Evolutionary conservation across 2,797 vertebrate genomes (phyloP).

Genomic region (Telmatherina bonti): DNA sequence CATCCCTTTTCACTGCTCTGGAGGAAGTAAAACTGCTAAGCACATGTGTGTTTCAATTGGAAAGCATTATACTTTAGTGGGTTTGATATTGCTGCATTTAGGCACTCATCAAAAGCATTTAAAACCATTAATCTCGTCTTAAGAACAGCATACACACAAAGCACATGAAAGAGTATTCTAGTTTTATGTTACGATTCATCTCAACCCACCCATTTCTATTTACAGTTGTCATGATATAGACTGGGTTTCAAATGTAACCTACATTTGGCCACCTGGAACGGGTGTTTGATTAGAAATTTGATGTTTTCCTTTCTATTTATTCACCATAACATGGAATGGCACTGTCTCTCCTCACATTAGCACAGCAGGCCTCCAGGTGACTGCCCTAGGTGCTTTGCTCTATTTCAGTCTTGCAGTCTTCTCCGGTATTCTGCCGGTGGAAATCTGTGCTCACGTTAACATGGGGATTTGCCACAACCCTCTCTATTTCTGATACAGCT

Average conservation of each 20-base stretch:
- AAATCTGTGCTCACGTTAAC: conserved; percentile 28
- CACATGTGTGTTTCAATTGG: too few species aligned
- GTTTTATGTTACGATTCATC: conserved; percentile 1
- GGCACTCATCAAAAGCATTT: not conserved
- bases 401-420: conserved; percentile 46
- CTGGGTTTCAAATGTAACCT: conserved; percentile 29
- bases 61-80: too few species aligned
- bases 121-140: not conserved
- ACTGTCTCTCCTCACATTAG: conserved; percentile 22
- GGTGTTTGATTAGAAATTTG: conserved; percentile 39
- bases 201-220: conserved; percentile 19
- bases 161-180: not conserved
- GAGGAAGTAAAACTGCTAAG: too few species aligned
- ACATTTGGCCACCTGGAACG: conserved; percentile 40
- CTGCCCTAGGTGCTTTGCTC: conserved; percentile 29
- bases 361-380: conserved; percentile 47
- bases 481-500: conserved; percentile 42
- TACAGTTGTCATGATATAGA: conserved; percentile 34
- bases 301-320: conserved; percentile 32
- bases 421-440: conserved; percentile 36
- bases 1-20: too few species aligned
- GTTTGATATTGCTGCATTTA: too few species aligned
- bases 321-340: conserved; percentile 11
- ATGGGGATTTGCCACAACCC: conserved; percentile 3
- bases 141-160: too few species aligned